These are phyloP conservation scores for Pogonus chalceus DNA, from an alignment of 1,140 invertebrate genomes.

Conservation along the genomic window DNA sequence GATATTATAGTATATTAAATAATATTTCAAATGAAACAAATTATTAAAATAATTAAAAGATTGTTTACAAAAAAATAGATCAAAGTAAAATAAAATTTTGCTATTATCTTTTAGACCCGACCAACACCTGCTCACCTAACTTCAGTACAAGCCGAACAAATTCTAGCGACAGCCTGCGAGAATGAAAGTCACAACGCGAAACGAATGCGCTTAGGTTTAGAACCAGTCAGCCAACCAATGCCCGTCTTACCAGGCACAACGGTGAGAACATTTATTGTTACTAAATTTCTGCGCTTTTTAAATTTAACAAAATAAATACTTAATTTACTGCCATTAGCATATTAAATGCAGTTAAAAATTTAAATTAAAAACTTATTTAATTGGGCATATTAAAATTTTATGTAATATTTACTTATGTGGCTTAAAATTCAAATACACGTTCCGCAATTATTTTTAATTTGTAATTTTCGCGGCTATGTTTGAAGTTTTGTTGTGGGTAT, in stretches of 20 bases:
- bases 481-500: too few relatives aligned
- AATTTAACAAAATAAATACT: too few relatives aligned
- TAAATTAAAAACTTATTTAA: too few relatives aligned
- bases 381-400: too few relatives aligned
- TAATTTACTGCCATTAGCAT: too few relatives aligned
- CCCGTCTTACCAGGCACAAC: constrained; percentile 48
- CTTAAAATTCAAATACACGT: too few relatives aligned
- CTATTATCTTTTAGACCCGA: constrained; percentile 49
- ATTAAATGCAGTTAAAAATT: too few relatives aligned
- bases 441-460: too few relatives aligned
- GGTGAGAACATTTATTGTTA: constrained; percentile 20
- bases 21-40: neutral
- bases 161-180: constrained; percentile 89
- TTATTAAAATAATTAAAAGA: neutral
- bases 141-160: constrained; percentile 91
- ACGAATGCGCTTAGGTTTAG: constrained; percentile 87
- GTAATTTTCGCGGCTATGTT: too few relatives aligned
- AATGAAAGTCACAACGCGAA: constrained; percentile 95
- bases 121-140: constrained; percentile 94
- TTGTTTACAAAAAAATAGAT: neutral
- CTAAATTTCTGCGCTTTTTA: too few relatives aligned
- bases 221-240: constrained; percentile 83
- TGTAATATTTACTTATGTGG: too few relatives aligned
- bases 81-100: neutral
- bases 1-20: neutral